Base-by-base conservation (phyloP, 2,888 invertebrate species). In the Phytoseiulus persimilis region DNA sequence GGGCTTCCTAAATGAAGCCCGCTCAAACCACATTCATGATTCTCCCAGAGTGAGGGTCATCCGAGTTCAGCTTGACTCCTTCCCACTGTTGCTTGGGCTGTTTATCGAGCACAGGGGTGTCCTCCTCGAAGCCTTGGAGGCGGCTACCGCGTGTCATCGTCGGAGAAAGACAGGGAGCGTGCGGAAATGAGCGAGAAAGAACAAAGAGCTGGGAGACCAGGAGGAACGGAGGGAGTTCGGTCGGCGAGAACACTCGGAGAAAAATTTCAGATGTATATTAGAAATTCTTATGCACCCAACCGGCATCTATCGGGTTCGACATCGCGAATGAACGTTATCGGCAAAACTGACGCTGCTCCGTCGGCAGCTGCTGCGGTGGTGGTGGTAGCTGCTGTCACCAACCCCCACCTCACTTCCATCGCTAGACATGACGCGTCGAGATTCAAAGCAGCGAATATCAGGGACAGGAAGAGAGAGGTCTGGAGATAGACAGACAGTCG, bases 181-280 rank as follows among this genome's bases (percentile, higher is more conserved):
- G 65, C 28, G 65, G 18, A 28, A 2, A 28, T 14, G 18, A 28
- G 28, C 65, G 65, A 65, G 18, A 65, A 23, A 65, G 65, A 65
- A 65, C 65, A 65, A 65, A 3, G 65, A 65, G 65, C n/a, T n/a
- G n/a, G n/a, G n/a, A n/a, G n/a, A n/a, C n/a, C n/a, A 2, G 65
- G 18, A 23, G 65, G 65, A 14, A 28, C 2, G 65, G 18, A 65
- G 28, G 9, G 28, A 65, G 65, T 23, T 3, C 65, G 1, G 65
- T 23, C 65, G 28, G 1, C 2, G 65, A 65, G 65, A 65, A 65
- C 5, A 14, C 65, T 65, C 65, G 5, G 18, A 23, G 65, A 65
- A 65, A 65, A 65, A 65, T 65, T 65, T 65, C 65, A 65, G 65
- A 65, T 65, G 65, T 65, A 65, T 65, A 65, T 65, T 65, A 65